Evolutionary conservation across 1,140 invertebrate species (phyloP), one percentile per base, ranked within the genome.

Genomic region (Cyrtorhinus lividipennis): DNA sequence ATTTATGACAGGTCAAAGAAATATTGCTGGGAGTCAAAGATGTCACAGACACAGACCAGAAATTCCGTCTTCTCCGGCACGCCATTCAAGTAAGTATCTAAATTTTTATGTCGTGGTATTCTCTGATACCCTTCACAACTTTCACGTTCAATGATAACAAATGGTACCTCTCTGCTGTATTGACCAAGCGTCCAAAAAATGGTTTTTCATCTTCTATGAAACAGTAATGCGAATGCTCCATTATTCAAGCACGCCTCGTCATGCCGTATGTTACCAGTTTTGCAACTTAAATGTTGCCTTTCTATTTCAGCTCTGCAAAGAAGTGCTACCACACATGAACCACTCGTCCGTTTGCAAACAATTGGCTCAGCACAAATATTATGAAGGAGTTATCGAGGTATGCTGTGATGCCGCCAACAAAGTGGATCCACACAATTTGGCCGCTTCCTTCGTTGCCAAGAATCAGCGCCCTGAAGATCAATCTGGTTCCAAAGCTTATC

Each of bases 361-460:
- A 70, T 84, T 95, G 66, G 80, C 82, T 2, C 75, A 83, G 8
- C 81, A 82, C 57, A 84, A 90, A 23, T 92, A 86, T 69, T 95
- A 91, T 71, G 80, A 85, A 24, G 92, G 91, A 1, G 86, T 97
- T 10, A 83, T 97, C 13, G 90, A 97, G 69, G 74, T 98, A 2
- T 88, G 89, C 70, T 78, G 89, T 0, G 82, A 83, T 2, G 90
- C 88, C 71, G 92, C 91, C 0, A 77, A 82, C 44, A 90, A 88
- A 72, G 76, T 87, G 23, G 95, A 98, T 77, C 89, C 92, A 0
- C 88, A 92, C 63, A 84, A 90, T 66, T 81, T 90, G 25, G 95
- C 90, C 0, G 72, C 91, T 13, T 88, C 93, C 74, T 96, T 83
- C 76, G 95, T 96, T 71, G 84, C 84, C 67, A 90, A 86, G 69